Evolutionary conservation across 1,140 invertebrate genomes (phyloP).

Genomic region (Epicauta chinensis): DNA sequence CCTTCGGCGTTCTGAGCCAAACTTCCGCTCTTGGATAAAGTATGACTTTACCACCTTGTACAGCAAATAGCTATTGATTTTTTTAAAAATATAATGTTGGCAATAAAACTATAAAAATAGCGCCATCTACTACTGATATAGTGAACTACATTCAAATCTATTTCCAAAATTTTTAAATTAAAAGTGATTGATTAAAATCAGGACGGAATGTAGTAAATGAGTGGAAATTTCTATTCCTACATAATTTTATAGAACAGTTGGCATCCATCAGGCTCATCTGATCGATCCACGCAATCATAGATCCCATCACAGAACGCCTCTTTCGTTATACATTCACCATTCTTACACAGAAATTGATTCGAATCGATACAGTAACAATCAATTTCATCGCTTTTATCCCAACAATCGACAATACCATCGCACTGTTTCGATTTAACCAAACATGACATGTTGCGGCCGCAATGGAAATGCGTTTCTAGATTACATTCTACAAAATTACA

Average conservation of each 20-base stretch:
- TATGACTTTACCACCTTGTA: too few species aligned
- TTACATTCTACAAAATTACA: slow-evolving; percentile 57
- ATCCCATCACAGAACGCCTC: slow-evolving; percentile 58
- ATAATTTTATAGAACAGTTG: slow-evolving; percentile 21
- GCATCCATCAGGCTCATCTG: slow-evolving; percentile 60
- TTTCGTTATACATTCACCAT: slow-evolving; percentile 55
- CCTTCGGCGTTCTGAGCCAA: too few species aligned
- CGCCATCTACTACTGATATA: too few species aligned
- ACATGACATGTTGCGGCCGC: slow-evolving; percentile 70
- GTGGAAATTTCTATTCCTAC: too few species aligned
- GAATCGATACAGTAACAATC: slow-evolving; percentile 59
- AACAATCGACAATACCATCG: slow-evolving; percentile 70
- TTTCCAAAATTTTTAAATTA: too few species aligned
- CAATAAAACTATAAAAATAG: too few species aligned
- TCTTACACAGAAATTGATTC: slow-evolving; percentile 52
- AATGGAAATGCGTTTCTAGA: slow-evolving; percentile 64
- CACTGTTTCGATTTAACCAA: slow-evolving; percentile 61
- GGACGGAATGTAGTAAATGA: too few species aligned
- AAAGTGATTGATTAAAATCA: too few species aligned
- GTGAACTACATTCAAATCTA: too few species aligned
- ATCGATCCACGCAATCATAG: slow-evolving; percentile 55
- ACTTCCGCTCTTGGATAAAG: too few species aligned
- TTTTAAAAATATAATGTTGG: too few species aligned
- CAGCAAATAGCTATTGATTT: too few species aligned
- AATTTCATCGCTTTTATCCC: slow-evolving; percentile 73